Evolutionary conservation across 2,113 vertebrate species (phyloP).

Genomic region (Mystacornis crossleyi): DNA sequence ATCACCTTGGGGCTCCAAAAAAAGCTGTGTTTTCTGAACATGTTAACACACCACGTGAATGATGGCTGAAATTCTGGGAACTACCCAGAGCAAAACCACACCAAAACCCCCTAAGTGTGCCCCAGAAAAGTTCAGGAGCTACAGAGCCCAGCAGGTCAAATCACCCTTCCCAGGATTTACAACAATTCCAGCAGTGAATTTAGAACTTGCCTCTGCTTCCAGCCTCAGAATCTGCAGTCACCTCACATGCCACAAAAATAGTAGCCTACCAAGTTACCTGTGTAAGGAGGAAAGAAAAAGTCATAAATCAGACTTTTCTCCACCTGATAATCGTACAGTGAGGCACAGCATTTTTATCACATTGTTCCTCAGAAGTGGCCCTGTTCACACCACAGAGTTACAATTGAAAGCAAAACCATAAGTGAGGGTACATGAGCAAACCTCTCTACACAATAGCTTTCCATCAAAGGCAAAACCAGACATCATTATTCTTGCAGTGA

Average conservation of each 20-base stretch:
- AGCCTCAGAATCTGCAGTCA: neutral
- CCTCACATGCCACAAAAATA: neutral
- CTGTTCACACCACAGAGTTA: neutral
- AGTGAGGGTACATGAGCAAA: neutral
- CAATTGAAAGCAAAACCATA: neutral
- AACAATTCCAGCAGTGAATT: neutral
- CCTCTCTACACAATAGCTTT: neutral
- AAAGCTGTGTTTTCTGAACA: neutral
- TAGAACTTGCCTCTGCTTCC: neutral
- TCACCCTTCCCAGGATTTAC: neutral
- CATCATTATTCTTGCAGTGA: neutral
- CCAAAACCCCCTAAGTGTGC: neutral
- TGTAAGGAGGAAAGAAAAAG: neutral
- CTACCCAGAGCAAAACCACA: neutral
- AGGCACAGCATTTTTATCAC: neutral
- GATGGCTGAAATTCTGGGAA: neutral
- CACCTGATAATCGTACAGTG: neutral
- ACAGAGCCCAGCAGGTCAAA: fast-evolving
- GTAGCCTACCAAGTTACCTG: neutral
- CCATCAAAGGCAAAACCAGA: neutral
- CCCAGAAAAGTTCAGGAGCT: neutral
- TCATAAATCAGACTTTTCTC: neutral
- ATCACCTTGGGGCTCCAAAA: neutral
- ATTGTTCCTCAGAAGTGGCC: neutral
- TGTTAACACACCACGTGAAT: neutral